phyloP scores from a whole-genome alignment of 2,797 vertebrate species.

The Acanthurus tractus region DNA sequence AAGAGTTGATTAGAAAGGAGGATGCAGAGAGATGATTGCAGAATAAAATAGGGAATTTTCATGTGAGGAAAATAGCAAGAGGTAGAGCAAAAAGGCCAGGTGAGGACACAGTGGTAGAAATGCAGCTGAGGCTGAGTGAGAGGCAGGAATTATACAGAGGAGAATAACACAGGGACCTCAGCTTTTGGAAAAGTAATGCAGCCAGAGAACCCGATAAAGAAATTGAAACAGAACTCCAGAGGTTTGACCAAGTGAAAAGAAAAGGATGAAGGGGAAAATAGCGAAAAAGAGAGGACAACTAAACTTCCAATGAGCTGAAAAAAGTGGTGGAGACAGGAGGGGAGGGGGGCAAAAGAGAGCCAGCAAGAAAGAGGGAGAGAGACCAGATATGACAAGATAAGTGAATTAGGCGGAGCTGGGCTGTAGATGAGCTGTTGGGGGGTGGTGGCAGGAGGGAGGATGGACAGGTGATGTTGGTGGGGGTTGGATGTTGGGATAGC shows the following conservation, averaged over 20 bases:
- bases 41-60: constrained; percentile 19
- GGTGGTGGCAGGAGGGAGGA: constrained; percentile 22
- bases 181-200: constrained; percentile 25
- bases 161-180: constrained; percentile 14
- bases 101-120: constrained; percentile 36
- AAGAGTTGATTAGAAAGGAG: constrained; percentile 33
- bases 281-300: constrained; percentile 14
- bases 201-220: constrained; percentile 41
- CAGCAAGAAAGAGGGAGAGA: constrained; percentile 16
- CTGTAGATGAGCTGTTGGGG: constrained; percentile 40
- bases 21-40: constrained; percentile 32
- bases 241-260: constrained; percentile 39
- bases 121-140: background rate
- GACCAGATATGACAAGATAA: constrained; percentile 62
- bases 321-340: constrained; percentile 20
- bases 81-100: constrained; percentile 32
- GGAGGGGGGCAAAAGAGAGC: constrained; percentile 9
- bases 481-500: constrained; percentile 37
- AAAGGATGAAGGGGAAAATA: constrained; percentile 2
- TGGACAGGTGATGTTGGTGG: constrained; percentile 11
- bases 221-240: constrained; percentile 42
- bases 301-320: constrained; percentile 29
- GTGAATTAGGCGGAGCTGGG: constrained; percentile 66
- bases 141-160: background rate
- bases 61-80: constrained; percentile 36